Conservation (phyloP, 2,888 invertebrate species). For the Drosophila conformis region DNA sequence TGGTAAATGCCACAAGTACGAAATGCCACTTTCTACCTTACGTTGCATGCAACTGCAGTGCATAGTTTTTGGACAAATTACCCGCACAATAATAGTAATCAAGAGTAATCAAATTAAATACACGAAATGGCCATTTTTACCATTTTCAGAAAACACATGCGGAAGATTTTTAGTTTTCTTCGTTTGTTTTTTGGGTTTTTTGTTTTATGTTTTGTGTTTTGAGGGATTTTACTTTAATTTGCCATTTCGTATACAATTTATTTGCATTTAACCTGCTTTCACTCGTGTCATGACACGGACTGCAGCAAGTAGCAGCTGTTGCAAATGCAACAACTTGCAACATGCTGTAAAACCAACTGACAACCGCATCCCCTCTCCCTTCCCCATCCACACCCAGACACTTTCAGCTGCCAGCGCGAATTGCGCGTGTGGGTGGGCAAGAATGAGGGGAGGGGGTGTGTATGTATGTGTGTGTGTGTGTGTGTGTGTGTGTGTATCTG, state of each 20-base stretch:
- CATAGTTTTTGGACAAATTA: constrained; percentile 41
- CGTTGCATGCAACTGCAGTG: constrained; percentile 1
- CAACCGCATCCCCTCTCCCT: constrained; percentile 9
- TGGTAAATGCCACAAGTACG: constrained; percentile 8
- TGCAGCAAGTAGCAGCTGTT: constrained; percentile 54
- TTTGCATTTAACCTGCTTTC: constrained; percentile 84
- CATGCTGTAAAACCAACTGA: constrained; percentile 44
- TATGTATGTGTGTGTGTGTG: not conserved
- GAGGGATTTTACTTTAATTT: constrained; percentile 4
- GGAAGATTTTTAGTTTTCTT: constrained; percentile 6
- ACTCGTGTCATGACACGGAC: constrained; percentile 69
- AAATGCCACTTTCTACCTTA: constrained; percentile 40
- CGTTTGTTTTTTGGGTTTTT: not conserved
- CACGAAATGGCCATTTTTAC: constrained; percentile 35
- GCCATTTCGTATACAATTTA: constrained; percentile 61
- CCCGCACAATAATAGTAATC: constrained; percentile 61
- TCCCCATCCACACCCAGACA: not conserved
- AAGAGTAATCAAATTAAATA: constrained; percentile 69
- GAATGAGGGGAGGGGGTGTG: not conserved
- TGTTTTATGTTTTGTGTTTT: not conserved
- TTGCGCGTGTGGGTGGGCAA: constrained; percentile 45
- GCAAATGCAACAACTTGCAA: constrained; percentile 38
- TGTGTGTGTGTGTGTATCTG: not conserved
- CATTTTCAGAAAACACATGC: constrained; percentile 4
- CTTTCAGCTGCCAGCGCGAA: constrained; percentile 19